phyloP scores from a whole-genome alignment of 2,797 vertebrate species.

The Percopsis omiscomaycus region DNA sequence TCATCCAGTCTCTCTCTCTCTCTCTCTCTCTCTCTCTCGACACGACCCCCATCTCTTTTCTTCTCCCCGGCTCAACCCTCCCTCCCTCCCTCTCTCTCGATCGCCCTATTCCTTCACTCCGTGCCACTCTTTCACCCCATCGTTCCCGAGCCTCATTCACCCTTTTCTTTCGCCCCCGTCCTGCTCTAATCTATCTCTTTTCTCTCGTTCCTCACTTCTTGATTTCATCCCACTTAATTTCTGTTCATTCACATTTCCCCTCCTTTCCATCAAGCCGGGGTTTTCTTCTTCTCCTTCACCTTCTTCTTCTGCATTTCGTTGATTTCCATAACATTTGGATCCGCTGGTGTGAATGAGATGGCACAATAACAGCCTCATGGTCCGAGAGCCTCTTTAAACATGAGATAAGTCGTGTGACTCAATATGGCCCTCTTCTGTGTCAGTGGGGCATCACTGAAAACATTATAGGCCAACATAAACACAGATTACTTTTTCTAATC shows the following conservation, averaged over 20 bases:
- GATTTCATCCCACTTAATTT: constrained; percentile 79
- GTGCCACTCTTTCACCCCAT: constrained; percentile 31
- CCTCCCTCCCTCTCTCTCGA: constrained; percentile 4
- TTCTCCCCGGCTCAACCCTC: constrained; percentile 30
- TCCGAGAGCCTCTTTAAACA: constrained; percentile 38
- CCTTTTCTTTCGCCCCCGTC: background rate
- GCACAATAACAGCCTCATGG: constrained; percentile 52
- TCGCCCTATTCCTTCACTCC: constrained; percentile 66
- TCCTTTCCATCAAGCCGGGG: constrained; percentile 69
- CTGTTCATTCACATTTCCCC: constrained; percentile 73
- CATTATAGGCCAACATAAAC: background rate
- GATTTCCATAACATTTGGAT: constrained; percentile 62
- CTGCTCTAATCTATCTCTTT: constrained; percentile 37
- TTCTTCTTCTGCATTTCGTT: constrained; percentile 32
- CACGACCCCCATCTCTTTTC: constrained; percentile 32
- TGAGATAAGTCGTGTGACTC: constrained; percentile 56
- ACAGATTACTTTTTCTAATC: too few relatives aligned
- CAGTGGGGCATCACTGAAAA: constrained; percentile 32
- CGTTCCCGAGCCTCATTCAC: constrained; percentile 3
- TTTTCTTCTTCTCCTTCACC: background rate
- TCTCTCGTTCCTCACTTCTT: constrained; percentile 57
- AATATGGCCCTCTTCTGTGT: constrained; percentile 4
- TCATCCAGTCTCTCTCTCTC: constrained; percentile 19
- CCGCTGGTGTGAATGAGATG: constrained; percentile 45
- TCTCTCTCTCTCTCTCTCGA: constrained; percentile 19